These are phyloP conservation scores for Nomada goodeniana DNA, from an alignment of 2,888 invertebrate genomes.

Conservation along the genomic window DNA sequence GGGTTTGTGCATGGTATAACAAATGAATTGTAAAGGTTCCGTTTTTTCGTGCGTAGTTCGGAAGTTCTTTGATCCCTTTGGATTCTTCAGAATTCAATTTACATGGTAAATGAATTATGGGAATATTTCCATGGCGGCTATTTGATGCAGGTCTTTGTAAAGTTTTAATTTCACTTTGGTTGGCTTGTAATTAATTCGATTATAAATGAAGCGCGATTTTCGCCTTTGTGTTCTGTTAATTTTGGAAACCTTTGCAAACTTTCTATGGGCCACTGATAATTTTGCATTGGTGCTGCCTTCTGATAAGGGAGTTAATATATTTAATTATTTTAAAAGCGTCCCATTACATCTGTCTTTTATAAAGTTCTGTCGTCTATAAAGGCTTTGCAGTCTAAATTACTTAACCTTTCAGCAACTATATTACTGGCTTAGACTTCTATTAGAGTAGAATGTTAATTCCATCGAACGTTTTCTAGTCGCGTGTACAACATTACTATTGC, in stretches of 20 bases:
- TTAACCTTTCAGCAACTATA: neutral
- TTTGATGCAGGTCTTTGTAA: no score
- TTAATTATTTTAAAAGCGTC: neutral
- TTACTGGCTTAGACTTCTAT: neutral
- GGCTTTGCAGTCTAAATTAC: neutral
- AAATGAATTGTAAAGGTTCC: no score
- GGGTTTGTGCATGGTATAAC: no score
- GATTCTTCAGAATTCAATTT: no score
- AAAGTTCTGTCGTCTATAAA: no score
- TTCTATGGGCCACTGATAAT: neutral
- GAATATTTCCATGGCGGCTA: no score
- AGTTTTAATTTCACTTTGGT: no score
- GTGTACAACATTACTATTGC: neutral
- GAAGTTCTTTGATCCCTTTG: no score
- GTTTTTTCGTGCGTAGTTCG: no score
- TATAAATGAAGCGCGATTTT: neutral
- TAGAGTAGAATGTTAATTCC: neutral
- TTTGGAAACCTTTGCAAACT: neutral
- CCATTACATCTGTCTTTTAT: neutral
- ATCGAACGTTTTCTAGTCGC: neutral
- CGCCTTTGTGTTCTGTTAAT: no score
- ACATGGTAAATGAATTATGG: no score
- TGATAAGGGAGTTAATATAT: neutral
- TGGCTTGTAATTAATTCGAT: no score
- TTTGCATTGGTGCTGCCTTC: neutral